These are phyloP conservation scores for Chelonia mydas DNA, from an alignment of 2,797 vertebrate species.

Conservation along the genomic window DNA sequence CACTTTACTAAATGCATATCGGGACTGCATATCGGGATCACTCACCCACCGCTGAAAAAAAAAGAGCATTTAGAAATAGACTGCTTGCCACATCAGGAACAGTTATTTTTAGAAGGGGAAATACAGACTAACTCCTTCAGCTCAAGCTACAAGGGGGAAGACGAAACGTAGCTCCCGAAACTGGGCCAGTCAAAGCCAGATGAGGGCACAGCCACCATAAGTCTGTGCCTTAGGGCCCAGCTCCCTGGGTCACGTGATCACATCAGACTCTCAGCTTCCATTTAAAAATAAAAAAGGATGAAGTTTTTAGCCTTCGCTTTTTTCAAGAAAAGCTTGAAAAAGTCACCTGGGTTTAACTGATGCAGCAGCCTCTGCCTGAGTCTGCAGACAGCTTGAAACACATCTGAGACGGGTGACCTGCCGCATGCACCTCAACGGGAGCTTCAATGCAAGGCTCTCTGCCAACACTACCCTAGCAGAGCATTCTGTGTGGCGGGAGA, in stretches of 20 bases:
- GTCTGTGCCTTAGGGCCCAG: not conserved
- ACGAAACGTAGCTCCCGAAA: not conserved
- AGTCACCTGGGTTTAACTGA: not conserved
- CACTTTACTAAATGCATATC: not conserved
- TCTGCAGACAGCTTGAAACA: not conserved
- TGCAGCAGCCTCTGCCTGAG: not conserved
- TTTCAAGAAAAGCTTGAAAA: not conserved
- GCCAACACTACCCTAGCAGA: not conserved
- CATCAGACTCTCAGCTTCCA: not conserved
- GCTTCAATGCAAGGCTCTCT: not conserved
- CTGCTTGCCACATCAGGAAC: not conserved
- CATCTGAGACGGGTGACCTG: not conserved
- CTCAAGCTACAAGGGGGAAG: not conserved
- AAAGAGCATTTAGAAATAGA: not conserved
- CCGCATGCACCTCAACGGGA: not conserved
- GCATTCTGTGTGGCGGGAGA: not conserved
- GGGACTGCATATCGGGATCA: not conserved
- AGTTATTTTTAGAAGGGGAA: not conserved
- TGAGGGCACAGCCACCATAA: not conserved
- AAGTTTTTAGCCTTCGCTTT: not conserved
- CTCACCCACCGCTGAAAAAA: not conserved
- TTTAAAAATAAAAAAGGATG: not conserved
- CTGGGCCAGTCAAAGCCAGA: not conserved
- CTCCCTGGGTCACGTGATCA: not conserved
- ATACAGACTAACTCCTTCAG: not conserved